Evolutionary conservation across 2,797 vertebrate species (phyloP).

Genomic region (Cichlasoma orientale): DNA sequence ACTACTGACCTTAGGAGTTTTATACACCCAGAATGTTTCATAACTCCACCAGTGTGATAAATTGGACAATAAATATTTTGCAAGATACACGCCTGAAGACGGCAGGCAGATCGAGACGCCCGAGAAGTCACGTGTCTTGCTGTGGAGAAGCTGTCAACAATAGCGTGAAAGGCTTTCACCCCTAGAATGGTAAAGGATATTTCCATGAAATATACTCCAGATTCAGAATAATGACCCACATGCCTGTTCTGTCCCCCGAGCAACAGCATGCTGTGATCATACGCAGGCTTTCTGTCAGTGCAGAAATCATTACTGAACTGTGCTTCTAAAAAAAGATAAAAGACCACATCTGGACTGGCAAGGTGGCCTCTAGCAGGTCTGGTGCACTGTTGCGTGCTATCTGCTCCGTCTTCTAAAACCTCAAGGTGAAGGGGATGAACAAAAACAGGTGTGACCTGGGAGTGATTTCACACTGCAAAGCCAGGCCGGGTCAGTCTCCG

Average conservation of each 20-base stretch:
- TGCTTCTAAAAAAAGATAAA: constrained; percentile 72
- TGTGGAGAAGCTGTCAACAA: constrained; percentile 67
- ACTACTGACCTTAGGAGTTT: constrained; percentile 57
- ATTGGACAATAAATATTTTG: constrained; percentile 62
- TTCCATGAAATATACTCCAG: constrained; percentile 74
- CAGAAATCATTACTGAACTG: constrained; percentile 72
- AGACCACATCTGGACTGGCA: constrained; percentile 66
- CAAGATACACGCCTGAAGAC: constrained; percentile 44
- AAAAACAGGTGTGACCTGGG: constrained; percentile 80
- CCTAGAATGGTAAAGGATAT: constrained; percentile 55
- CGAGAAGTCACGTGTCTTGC: constrained; percentile 56
- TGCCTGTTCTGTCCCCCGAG: constrained; percentile 63
- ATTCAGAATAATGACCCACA: constrained; percentile 68
- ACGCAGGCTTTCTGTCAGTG: constrained; percentile 69
- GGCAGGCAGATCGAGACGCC: constrained; percentile 27
- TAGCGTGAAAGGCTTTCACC: constrained; percentile 64
- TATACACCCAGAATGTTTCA: constrained; percentile 57
- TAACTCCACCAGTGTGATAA: constrained; percentile 56
- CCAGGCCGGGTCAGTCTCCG: constrained; percentile 68
- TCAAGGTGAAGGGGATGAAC: constrained; percentile 75
- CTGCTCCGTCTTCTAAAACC: constrained; percentile 71
- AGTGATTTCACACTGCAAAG: constrained; percentile 76
- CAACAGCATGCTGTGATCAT: constrained; percentile 67
- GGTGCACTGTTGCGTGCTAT: constrained; percentile 71
- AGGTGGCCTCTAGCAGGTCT: constrained; percentile 69